Conservation (phyloP, 2,797 vertebrate species). For the Microctenopoma steveboyesi region DNA sequence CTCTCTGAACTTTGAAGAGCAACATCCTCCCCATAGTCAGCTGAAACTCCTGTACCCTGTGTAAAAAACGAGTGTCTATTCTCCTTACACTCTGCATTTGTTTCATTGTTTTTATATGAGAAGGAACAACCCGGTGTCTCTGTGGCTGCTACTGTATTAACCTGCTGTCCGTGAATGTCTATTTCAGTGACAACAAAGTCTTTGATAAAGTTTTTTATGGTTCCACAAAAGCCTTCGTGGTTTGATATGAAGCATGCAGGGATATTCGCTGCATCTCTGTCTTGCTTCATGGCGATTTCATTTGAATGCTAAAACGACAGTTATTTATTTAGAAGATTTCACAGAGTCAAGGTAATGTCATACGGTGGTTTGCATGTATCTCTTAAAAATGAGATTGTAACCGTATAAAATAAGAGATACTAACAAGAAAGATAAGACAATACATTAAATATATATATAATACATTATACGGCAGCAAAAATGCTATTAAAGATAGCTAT, state of each 20-base stretch:
- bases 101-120: conserved; percentile 43
- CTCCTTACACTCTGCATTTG: conserved; percentile 21
- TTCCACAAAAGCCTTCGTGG: conserved; percentile 89
- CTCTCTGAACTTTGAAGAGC: conserved; percentile 51
- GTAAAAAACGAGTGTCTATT: conserved; percentile 15
- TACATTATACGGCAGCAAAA: neutral
- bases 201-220: conserved; percentile 86
- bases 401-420: neutral
- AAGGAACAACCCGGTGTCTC: conserved; percentile 31
- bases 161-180: conserved; percentile 72
- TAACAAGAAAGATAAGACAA: neutral
- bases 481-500: neutral
- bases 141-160: conserved; percentile 45
- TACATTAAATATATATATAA: too few species aligned
- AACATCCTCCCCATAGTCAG: conserved; percentile 41
- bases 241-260: conserved; percentile 77
- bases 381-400: too few species aligned
- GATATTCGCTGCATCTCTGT: conserved; percentile 53
- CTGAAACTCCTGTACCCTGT: conserved; percentile 36
- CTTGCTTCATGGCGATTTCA: conserved; percentile 67
- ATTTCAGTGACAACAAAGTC: conserved; percentile 95
- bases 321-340: neutral
- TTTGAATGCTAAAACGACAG: conserved; percentile 14
- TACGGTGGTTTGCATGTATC: neutral
- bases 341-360: neutral